Base-by-base conservation (phyloP, 1,140 invertebrate genomes). In the Caerostris extrusa region DNA sequence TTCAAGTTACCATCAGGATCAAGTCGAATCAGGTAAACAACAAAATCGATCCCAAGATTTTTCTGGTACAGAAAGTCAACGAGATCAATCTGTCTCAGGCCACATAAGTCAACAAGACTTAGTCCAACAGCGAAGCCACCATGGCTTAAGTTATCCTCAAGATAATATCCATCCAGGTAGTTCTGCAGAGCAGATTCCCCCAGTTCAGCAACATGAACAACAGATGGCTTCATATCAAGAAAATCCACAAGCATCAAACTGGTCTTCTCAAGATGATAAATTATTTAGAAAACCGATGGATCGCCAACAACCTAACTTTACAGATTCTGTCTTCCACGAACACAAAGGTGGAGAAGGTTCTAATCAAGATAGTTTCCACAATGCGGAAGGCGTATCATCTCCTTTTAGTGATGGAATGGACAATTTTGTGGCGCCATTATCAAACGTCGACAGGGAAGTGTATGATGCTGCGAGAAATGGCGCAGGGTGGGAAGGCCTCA, bases 401-500 rank as follows among this genome's bases (percentile, higher is more conserved):
- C 91, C 69, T n/a, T 56, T 53, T 12, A 82, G 85, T 19, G 92
- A 82, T 17, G 69, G 10, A 3, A 50, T 58, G 7, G 67, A 93
- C 14, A 64, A 56, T 6, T 81, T 93, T 10, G 17, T 90, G 56
- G 61, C 93, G 17, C 57, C 81, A 5, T 53, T 94, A 7, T 69
- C 87, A 3, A 94, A 90, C 53, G 61, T 58, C 3, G 93, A 94
- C 53, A 60, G 93, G 5, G 87, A 85, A 6, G 50, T 94, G 50
- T 90, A 94, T 55, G 87, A 94, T 7, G 58, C 58, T 3, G 87
- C 93, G 14, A 82, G 87, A 85, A 90, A 90, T 69, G 58, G 57
- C 3, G 71, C 93, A 6, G 87, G 85, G 1, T 93, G 87, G 86
- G 88, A 94, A 17, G 64, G 87, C 50, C 19, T 94, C 7, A 55